Conservation (phyloP, 30 jellyfish, hydroid and myxozoan species). For the Hydractinia echinata region DNA sequence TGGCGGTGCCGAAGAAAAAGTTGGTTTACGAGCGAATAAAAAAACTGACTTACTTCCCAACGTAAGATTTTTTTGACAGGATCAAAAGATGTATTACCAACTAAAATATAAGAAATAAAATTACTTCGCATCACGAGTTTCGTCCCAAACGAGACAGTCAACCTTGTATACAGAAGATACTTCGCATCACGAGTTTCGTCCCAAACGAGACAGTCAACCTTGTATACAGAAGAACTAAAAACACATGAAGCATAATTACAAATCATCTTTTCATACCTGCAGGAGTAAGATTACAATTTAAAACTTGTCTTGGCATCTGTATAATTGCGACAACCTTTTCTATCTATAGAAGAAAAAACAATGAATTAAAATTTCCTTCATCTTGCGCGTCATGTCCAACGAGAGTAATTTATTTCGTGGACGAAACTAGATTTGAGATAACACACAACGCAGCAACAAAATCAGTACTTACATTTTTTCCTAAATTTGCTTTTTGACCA, state of each 20-base stretch:
- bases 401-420: no score
- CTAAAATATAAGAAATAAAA: conserved; percentile 9
- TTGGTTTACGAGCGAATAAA: not conserved
- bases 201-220: no score
- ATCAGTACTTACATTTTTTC: conserved; percentile 48
- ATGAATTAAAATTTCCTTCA: not conserved
- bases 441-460: not conserved
- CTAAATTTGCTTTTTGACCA: conserved; percentile 64
- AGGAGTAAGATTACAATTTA: conserved; percentile 72
- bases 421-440: not conserved
- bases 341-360: conserved; percentile 36
- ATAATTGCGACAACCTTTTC: conserved; percentile 75
- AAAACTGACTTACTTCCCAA: conserved; percentile 69
- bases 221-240: no score
- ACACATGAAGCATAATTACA: no score
- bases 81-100: conserved; percentile 66
- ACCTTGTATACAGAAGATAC: no score
- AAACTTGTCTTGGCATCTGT: conserved; percentile 78
- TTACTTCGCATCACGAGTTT: no score
- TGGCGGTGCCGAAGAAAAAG: not conserved
- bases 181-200: no score
- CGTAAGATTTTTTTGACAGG: conserved; percentile 75
- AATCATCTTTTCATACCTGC: conserved; percentile 39
- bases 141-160: no score
- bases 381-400: not conserved